Percentiles rank a stretch among this genome's conserved stretches.
phyloP scores from a whole-genome alignment of 2,797 vertebrate genomes.

The Lacerta agilis region DNA sequence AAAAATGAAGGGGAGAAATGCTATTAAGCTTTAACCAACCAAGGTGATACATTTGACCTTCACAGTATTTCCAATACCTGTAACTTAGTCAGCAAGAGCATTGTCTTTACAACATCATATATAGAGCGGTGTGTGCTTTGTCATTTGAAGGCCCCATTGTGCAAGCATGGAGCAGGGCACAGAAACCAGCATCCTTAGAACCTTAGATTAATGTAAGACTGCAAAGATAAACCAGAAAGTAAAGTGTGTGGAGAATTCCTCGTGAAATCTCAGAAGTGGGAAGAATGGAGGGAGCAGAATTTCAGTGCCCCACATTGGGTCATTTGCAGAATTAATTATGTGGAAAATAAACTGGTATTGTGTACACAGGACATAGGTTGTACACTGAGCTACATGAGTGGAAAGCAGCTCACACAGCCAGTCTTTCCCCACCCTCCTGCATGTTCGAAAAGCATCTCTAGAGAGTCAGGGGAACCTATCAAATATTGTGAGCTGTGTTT shows the following conservation, averaged over 20 bases:
- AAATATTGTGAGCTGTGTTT: too few species aligned
- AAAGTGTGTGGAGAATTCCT: not conserved
- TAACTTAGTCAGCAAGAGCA: not conserved
- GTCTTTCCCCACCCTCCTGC: not conserved
- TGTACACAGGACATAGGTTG: not conserved
- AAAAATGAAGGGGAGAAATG: not conserved
- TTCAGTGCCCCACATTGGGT: not conserved
- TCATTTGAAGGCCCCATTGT: not conserved
- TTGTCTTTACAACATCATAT: not conserved
- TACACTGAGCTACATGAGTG: too few species aligned
- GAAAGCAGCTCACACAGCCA: not conserved
- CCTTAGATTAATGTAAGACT: not conserved
- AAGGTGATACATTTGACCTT: slow-evolving; percentile 15
- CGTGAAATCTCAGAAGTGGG: not conserved
- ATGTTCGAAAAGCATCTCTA: not conserved
- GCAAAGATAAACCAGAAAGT: not conserved
- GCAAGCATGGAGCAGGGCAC: not conserved
- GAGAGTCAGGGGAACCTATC: too few species aligned
- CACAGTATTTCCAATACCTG: not conserved
- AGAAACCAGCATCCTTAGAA: not conserved
- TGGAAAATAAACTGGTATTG: not conserved
- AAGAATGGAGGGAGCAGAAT: not conserved
- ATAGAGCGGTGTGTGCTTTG: not conserved
- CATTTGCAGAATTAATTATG: not conserved
- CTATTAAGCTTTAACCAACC: not conserved